phyloP scores from a whole-genome alignment of 2,113 vertebrate species.

The Willisornis vidua region DNA sequence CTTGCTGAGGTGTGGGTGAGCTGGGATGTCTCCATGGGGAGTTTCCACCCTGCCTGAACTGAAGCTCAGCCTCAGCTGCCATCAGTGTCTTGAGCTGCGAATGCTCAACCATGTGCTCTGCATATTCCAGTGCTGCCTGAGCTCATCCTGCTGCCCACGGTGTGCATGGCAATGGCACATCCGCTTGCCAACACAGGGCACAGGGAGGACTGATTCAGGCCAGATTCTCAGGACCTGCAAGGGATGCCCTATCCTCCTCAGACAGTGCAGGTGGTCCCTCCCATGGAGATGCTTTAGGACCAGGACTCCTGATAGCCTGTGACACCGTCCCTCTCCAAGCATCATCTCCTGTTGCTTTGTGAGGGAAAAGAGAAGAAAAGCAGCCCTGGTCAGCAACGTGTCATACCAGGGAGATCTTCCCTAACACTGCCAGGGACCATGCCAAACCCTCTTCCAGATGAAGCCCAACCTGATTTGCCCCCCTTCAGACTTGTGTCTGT shows the following conservation, averaged over 20 bases:
- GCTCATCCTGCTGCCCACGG: not conserved
- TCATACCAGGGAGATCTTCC: not conserved
- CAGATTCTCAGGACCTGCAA: not conserved
- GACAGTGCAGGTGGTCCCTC: not conserved
- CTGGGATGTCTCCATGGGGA: not conserved
- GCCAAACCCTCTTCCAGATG: not conserved
- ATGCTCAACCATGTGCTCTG: not conserved
- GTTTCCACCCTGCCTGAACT: not conserved
- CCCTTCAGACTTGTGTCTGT: not conserved
- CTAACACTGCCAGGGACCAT: not conserved
- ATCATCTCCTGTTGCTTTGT: not conserved
- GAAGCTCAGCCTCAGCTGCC: not conserved
- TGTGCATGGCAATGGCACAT: not conserved
- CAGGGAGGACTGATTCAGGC: no score
- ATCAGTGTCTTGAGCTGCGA: not conserved
- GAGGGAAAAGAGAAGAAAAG: not conserved
- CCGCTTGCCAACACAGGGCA: rapidly evolving
- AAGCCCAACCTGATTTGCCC: not conserved
- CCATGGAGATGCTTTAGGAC: not conserved
- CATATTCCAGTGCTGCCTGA: not conserved
- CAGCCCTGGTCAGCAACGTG: not conserved
- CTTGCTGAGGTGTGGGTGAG: not conserved
- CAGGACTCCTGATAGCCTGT: not conserved
- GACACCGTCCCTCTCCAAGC: not conserved
- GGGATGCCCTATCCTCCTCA: not conserved